phyloP scores from a whole-genome alignment of 2,113 vertebrate genomes.

The Carassius auratus region DNA sequence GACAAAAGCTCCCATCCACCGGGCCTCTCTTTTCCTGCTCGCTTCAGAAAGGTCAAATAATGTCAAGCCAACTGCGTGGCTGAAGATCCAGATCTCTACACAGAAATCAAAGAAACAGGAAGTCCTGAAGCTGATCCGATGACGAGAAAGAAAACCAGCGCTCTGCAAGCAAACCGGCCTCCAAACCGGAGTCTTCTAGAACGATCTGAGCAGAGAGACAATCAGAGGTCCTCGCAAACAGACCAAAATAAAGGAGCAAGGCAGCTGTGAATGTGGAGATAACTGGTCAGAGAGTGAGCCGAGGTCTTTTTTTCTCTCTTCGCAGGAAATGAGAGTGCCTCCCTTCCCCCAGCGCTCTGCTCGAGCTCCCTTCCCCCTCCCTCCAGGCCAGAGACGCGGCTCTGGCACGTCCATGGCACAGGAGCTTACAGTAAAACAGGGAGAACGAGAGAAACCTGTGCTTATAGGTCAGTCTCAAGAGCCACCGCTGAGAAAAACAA shows the following conservation, averaged over 20 bases:
- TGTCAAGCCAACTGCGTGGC: conserved; percentile 35
- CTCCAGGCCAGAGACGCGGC: conserved; percentile 74
- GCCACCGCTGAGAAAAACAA: conserved; percentile 50
- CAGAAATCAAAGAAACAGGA: conserved; percentile 36
- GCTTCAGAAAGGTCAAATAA: conserved; percentile 44
- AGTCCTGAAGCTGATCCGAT: conserved; percentile 43
- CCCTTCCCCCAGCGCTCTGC: conserved; percentile 69
- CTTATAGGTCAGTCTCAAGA: conserved; percentile 34
- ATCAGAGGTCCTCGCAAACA: conserved; percentile 29
- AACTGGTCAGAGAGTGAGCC: conserved; percentile 55
- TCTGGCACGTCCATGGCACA: conserved; percentile 76
- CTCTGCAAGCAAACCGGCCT: conserved; percentile 23
- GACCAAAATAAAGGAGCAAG: conserved; percentile 47
- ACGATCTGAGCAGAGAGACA: conserved; percentile 44
- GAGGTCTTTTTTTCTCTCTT: conserved; percentile 62
- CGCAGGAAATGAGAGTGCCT: conserved; percentile 81
- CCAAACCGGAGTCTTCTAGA: conserved; percentile 43
- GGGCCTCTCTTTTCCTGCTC: conserved; percentile 34
- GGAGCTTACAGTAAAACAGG: conserved; percentile 72
- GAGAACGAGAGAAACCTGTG: conserved; percentile 20
- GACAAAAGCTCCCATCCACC: conserved; percentile 34
- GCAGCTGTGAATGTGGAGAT: conserved; percentile 56
- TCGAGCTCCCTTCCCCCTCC: conserved; percentile 47
- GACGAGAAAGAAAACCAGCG: conserved; percentile 39
- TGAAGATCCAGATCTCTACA: conserved; percentile 38